Base-by-base conservation (phyloP, 2,888 invertebrate genomes). In the Agrotis segetum region DNA sequence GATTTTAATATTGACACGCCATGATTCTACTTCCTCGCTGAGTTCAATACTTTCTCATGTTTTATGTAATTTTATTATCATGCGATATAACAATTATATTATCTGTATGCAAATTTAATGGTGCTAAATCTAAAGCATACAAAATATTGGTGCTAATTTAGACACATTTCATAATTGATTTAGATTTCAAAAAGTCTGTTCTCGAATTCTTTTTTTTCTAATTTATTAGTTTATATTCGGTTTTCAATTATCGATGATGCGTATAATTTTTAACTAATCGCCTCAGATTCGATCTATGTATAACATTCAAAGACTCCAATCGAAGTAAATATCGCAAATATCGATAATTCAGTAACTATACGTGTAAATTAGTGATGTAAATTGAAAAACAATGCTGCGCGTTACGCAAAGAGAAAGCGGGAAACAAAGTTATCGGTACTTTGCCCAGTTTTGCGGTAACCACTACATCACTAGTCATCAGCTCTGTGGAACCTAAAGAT, bases 341-440 rank as follows among this genome's bases (percentile, higher is more conserved):
- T 77, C 59, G 59, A 67, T 77, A 71, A 81, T 78, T 64, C 55
- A 61, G 29, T 55, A 44, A 7, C 16, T 52, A 19, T 13, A 52
- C 21, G 84, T 89, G 81, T 81, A 79, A 85, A 82, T 85, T 85
- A 83, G 88, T 91, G 90, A 91, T 91, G 92, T 91, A 91, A 92
- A 91, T 88, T 88, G 87, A 86, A 92, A 94, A 92, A 91, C 90
- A 89, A 87, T 83, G 88, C 90, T 90, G 87, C 89, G 66, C 69
- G 79, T 91, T 90, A 90, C 87, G 91, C 89, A 93, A 94, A 86
- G 89, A 89, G 95, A 95, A 95, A 96, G 93, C 88, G 90, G 91
- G 88, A 92, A 92, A 89, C 87, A 89, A 87, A 91, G 88, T 89
- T 92, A 92, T 91, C 88, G 84, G 88, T 89, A 88, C 87, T 89